phyloP scores from a whole-genome alignment of 2,888 invertebrate species.

The Apamea monoglypha region DNA sequence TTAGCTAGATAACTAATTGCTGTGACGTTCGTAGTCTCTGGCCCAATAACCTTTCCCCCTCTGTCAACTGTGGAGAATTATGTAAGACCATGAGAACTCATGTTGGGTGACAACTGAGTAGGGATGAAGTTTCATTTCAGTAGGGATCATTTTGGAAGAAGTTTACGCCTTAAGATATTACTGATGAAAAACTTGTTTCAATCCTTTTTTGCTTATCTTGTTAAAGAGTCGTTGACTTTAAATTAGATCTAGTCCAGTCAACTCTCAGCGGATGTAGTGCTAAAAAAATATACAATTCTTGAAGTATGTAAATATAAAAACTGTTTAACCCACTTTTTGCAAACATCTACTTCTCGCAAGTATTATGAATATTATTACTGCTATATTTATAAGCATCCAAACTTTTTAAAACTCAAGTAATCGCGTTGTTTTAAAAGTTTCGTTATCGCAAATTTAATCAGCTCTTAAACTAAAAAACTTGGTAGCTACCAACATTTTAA shows the following conservation, averaged over 20 bases:
- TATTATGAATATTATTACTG: slow-evolving; percentile 29
- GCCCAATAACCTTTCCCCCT: slow-evolving; percentile 48
- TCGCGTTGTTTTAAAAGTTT: slow-evolving; percentile 41
- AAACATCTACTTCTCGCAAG: slow-evolving; percentile 20
- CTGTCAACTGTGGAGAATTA: slow-evolving; percentile 21
- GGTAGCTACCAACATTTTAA: slow-evolving; percentile 39
- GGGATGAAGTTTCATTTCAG: too few species aligned
- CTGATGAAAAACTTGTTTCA: slow-evolving; percentile 26
- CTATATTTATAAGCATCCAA: slow-evolving; percentile 20
- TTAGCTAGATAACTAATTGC: slow-evolving; percentile 41
- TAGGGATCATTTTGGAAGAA: not conserved
- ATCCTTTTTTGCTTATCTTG: slow-evolving; percentile 35
- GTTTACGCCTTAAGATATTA: not conserved
- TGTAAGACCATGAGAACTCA: slow-evolving; percentile 14
- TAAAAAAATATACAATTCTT: slow-evolving; percentile 29
- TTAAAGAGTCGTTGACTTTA: slow-evolving; percentile 42
- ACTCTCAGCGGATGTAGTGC: slow-evolving; percentile 35
- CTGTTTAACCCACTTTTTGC: slow-evolving; percentile 37
- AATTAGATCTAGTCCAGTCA: slow-evolving; percentile 39
- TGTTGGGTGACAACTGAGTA: not conserved
- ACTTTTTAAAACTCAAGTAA: slow-evolving; percentile 35
- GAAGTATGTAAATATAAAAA: slow-evolving; percentile 33
- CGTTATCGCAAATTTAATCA: slow-evolving; percentile 23
- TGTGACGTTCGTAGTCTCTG: not conserved
- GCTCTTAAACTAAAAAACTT: slow-evolving; percentile 45